These are phyloP conservation scores for Poeciliopsis presidionis DNA, from an alignment of 2,797 vertebrate genomes.

Conservation along the genomic window DNA sequence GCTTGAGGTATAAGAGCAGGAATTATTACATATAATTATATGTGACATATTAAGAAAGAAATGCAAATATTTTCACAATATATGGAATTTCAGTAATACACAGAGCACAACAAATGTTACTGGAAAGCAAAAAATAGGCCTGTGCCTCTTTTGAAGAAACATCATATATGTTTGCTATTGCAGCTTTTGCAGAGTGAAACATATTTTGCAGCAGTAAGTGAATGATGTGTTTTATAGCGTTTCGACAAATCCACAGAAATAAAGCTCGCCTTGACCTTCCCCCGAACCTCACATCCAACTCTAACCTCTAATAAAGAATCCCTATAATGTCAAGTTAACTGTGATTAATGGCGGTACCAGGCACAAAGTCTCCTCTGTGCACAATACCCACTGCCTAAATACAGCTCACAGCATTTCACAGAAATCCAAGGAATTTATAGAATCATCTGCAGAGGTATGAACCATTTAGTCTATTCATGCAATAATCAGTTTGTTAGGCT, in stretches of 20 bases:
- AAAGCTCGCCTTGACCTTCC: slow-evolving; percentile 53
- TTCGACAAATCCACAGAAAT: slow-evolving; percentile 39
- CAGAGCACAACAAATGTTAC: not conserved
- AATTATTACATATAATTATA: not conserved
- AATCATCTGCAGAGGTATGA: slow-evolving; percentile 34
- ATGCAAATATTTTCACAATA: not conserved
- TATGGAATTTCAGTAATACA: not conserved
- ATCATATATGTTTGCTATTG: not conserved
- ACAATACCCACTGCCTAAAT: slow-evolving; percentile 54
- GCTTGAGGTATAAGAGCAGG: slow-evolving; percentile 1
- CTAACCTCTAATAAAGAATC: slow-evolving; percentile 69
- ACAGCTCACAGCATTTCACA: slow-evolving; percentile 41
- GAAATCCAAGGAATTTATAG: slow-evolving; percentile 49
- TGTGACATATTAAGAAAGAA: not conserved
- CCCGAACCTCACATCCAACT: slow-evolving; percentile 45
- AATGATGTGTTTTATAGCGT: slow-evolving; percentile 17
- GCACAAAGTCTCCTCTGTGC: slow-evolving; percentile 65
- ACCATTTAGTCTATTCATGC: slow-evolving; percentile 1
- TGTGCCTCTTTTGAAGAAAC: rapidly evolving
- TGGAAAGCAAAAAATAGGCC: not conserved
- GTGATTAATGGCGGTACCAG: slow-evolving; percentile 67
- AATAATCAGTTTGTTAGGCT: slow-evolving; percentile 18
- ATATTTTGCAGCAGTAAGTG: not conserved
- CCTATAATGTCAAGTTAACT: slow-evolving; percentile 71
- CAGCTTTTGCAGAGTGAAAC: not conserved